Evolutionary conservation across 1,140 invertebrate genomes (phyloP), one percentile per base, ranked within the genome.

Genomic region (Cecropterus lyciades): DNA sequence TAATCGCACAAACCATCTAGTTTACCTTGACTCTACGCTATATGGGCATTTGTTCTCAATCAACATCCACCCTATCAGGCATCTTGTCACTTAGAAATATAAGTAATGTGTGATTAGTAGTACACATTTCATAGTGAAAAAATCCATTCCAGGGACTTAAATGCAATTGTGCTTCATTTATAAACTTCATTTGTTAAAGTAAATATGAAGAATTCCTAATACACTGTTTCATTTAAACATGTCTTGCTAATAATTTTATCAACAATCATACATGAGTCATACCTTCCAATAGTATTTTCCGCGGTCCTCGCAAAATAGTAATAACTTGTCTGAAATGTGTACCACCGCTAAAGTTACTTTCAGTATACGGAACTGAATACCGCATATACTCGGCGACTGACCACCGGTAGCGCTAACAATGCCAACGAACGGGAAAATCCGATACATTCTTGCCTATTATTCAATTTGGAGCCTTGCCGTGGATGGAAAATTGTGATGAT

Each of bases 21-120:
- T 45, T 57, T 24, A 45, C 55, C 55, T 57, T 57, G 55, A 45
- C 55, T 45, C 20, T 43, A 24, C 55, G 42, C 55, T 27, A 57
- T 45, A 57, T 27, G 55, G 55, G 40, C 55, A 57, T 45, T 57
- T 45, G 55, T 24, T 30, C 40, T 57, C 20, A 45, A 57, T 45
- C 17, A 14, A 45, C 55, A 14, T 57, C 3, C 20, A 10, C n/a
- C 55, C 40, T n/a, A 57, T 27, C 42, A 8, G 13, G 1, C 53
- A 56, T 56, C 40, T 57, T 17, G 14, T 53, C 27, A 27, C 8
- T 14, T 40, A 16, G 13, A 40, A 40, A 16, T 40, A 55, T 55
- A 10, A 16, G 10, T 55, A 40, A 40, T 40, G 7, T 11, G 40
- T 55, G 0, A 17, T 1, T 8, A 57, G 42, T 30, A 15, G 13